Conservation (phyloP, 1,140 invertebrate species). For the Drosophila lowei region DNA sequence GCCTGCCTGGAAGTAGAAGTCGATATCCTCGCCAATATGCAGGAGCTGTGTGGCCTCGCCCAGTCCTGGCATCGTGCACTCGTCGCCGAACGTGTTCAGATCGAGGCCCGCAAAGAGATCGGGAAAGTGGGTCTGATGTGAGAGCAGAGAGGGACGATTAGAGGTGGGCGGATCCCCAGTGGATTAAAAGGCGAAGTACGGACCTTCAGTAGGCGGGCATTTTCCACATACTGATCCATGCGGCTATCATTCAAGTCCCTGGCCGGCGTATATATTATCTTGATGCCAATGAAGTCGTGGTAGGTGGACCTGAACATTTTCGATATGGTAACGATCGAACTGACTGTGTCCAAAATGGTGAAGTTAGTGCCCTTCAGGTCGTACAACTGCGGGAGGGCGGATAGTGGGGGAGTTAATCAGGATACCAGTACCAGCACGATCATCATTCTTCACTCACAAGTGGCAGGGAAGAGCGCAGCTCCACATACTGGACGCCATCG, state of each 20-base stretch:
- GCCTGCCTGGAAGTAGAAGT: constrained; percentile 91
- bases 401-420: too few relatives aligned
- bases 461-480: constrained; percentile 86
- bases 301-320: constrained; percentile 85
- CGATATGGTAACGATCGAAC: constrained; percentile 84
- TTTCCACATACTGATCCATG: constrained; percentile 83
- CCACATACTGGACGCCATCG: constrained; percentile 91
- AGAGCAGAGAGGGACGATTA: neutral
- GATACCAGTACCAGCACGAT: too few relatives aligned
- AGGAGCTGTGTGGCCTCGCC: constrained; percentile 82
- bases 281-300: constrained; percentile 87
- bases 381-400: constrained; percentile 83
- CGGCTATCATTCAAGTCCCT: constrained; percentile 77
- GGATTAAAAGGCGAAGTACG: neutral
- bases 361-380: constrained; percentile 86
- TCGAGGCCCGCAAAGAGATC: constrained; percentile 87
- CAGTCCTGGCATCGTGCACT: constrained; percentile 83
- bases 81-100: constrained; percentile 89
- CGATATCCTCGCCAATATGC: constrained; percentile 83
- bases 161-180: too few relatives aligned
- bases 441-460: constrained; percentile 49
- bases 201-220: constrained; percentile 58
- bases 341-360: constrained; percentile 84
- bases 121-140: constrained; percentile 76
- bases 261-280: constrained; percentile 88